phyloP scores from a whole-genome alignment of 2,113 vertebrate species.

The Nesospiza acunhae region DNA sequence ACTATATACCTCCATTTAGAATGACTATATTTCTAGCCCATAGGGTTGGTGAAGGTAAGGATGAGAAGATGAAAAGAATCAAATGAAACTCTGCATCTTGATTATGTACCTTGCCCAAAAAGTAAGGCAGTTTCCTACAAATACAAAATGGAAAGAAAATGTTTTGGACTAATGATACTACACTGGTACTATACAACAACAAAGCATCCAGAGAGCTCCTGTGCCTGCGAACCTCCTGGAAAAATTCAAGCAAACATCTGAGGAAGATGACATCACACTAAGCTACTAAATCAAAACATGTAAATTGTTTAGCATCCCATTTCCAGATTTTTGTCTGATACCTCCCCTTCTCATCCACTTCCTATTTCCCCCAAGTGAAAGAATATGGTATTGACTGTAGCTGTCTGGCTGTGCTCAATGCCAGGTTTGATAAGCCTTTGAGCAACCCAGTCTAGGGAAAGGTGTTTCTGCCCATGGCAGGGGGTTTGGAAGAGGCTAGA shows the following conservation, averaged over 20 bases:
- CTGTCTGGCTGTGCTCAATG: background rate
- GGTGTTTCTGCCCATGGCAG: background rate
- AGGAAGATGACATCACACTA: background rate
- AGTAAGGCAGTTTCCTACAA: background rate
- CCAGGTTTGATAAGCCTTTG: background rate
- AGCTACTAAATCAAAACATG: background rate
- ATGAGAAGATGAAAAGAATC: background rate
- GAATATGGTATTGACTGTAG: background rate
- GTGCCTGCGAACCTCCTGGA: background rate
- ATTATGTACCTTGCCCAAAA: background rate
- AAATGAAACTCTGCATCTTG: background rate
- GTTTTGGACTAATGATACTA: background rate
- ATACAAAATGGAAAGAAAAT: background rate
- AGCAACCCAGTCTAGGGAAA: background rate
- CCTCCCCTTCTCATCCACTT: background rate
- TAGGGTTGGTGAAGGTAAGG: conserved; percentile 7
- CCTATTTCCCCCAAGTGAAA: background rate
- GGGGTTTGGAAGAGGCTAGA: background rate
- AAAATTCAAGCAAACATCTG: background rate
- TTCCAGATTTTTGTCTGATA: background rate
- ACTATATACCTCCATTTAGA: background rate
- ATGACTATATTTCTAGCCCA: background rate
- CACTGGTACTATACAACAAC: background rate
- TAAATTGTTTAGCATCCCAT: background rate
- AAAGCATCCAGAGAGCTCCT: background rate